A percentile compares a stretch with the other conserved stretches of the same genome.
Conservation (phyloP, 2,113 vertebrate species). For the Ramphastos sulfuratus region DNA sequence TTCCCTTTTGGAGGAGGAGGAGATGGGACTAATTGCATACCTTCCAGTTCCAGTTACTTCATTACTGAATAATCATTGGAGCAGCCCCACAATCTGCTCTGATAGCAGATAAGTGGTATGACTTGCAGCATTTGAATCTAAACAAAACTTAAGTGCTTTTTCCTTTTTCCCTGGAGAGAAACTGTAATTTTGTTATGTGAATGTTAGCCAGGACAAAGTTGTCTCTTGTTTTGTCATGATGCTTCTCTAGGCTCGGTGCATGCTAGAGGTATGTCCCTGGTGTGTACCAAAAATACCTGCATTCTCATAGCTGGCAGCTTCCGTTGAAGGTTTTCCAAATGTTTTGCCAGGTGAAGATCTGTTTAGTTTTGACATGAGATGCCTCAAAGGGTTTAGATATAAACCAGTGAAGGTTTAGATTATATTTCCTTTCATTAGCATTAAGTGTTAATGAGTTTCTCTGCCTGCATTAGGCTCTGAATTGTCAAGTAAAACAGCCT, state of each 20-base stretch:
- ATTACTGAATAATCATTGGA: constrained; percentile 33
- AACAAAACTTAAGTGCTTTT: constrained; percentile 57
- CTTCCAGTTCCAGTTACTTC: constrained; percentile 50
- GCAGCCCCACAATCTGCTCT: constrained; percentile 35
- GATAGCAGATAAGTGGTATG: constrained; percentile 47
- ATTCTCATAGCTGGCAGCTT: constrained; percentile 9
- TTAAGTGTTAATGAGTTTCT: background rate
- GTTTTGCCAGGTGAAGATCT: background rate
- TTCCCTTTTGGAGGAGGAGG: background rate
- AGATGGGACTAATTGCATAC: constrained; percentile 37
- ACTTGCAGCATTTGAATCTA: constrained; percentile 36
- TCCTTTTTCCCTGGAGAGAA: constrained; percentile 50
- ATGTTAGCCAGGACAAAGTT: constrained; percentile 20
- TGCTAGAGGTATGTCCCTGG: background rate
- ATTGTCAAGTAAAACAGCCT: background rate
- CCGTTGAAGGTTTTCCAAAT: background rate
- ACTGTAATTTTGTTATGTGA: background rate
- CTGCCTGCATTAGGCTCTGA: background rate
- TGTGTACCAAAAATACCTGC: background rate
- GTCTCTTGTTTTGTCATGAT: background rate
- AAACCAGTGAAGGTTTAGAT: background rate
- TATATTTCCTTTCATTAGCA: background rate
- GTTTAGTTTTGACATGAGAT: background rate
- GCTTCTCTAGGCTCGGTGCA: background rate
- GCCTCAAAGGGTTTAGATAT: background rate